Conservation (phyloP, 2,113 vertebrate species). For the Glaucomys volans region DNA sequence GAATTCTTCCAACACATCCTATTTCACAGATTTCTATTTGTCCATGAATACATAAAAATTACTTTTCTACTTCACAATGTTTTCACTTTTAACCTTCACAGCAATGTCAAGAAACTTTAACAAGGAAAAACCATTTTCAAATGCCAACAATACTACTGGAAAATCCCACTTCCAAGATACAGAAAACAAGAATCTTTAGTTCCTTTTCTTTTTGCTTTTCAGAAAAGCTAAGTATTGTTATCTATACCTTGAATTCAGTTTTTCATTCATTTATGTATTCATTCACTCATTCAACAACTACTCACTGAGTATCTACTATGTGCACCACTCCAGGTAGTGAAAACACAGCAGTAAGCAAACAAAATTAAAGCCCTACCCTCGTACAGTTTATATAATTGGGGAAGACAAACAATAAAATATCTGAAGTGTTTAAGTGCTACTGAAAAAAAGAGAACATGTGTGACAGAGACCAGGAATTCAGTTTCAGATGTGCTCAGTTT, state of each 20-base stretch:
- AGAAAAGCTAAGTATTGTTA: not conserved
- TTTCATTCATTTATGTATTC: not conserved
- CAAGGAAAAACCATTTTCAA: not conserved
- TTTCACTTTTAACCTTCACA: not conserved
- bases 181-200: not conserved
- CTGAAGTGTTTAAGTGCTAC: not conserved
- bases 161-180: not conserved
- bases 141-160: not conserved
- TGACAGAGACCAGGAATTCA: not conserved
- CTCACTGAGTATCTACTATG: not conserved
- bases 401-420: not conserved
- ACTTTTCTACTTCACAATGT: not conserved
- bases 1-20: not conserved
- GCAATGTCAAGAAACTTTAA: not conserved
- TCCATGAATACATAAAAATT: not conserved
- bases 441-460: not conserved
- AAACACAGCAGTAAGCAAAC: not conserved
- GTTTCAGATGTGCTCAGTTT: not conserved
- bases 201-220: not conserved
- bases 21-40: not conserved
- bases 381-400: not conserved
- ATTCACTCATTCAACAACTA: conserved; percentile 1
- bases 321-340: not conserved
- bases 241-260: not conserved
- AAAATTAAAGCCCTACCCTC: not conserved